These are phyloP conservation scores for Mythimna albipuncta DNA, from an alignment of 2,888 invertebrate genomes.

Conservation along the genomic window DNA sequence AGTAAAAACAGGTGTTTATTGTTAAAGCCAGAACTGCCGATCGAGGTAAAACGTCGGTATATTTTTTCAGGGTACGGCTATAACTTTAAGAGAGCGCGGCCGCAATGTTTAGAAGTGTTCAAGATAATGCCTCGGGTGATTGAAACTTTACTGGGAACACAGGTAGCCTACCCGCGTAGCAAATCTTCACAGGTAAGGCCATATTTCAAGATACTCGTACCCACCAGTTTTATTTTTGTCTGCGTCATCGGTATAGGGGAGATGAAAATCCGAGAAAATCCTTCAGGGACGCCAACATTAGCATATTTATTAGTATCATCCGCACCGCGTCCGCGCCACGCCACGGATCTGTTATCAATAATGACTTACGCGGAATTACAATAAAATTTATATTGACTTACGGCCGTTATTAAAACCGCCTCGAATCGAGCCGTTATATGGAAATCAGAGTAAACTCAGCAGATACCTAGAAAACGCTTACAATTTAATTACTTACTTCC, in stretches of 20 bases:
- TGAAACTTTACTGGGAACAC: conserved; percentile 65
- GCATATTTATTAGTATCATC: conserved; percentile 87
- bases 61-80: conserved; percentile 40
- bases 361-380: conserved; percentile 78
- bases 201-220: conserved; percentile 76
- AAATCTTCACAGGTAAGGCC: conserved; percentile 72
- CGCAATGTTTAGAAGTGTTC: conserved; percentile 55
- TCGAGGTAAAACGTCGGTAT: conserved; percentile 34
- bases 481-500: conserved; percentile 45
- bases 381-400: conserved; percentile 73
- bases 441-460: conserved; percentile 50
- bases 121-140: conserved; percentile 58
- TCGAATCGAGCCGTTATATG: conserved; percentile 42
- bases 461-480: conserved; percentile 43
- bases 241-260: conserved; percentile 81
- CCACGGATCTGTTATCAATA: conserved; percentile 82
- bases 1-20: conserved; percentile 33
- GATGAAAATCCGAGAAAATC: conserved; percentile 87
- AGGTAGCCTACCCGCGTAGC: conserved; percentile 59
- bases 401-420: conserved; percentile 56
- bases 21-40: conserved; percentile 1
- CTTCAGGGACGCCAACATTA: conserved; percentile 86
- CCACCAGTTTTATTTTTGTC: conserved; percentile 81
- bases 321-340: conserved; percentile 72
- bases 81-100: conserved; percentile 40